Percentiles rank a stretch among this genome's conserved stretches.
These are phyloP conservation scores for Mimumesa dahlbomi DNA, from an alignment of 2,888 invertebrate species.

Conservation along the genomic window DNA sequence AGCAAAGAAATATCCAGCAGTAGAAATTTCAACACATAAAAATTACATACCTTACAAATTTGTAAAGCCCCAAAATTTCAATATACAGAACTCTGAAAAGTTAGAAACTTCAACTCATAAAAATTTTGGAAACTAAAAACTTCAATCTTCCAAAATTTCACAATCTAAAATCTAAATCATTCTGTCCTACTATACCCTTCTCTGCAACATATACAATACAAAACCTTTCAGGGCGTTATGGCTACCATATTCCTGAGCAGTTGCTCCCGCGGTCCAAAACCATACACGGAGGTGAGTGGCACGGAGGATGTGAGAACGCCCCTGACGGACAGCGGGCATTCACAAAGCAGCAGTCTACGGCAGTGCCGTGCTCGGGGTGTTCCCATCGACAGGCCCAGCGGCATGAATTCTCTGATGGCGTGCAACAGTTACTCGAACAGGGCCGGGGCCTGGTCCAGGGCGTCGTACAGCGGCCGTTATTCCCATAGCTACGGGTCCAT, in stretches of 20 bases:
- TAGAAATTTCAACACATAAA: too few relatives aligned
- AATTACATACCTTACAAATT: too few relatives aligned
- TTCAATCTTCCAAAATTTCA: too few relatives aligned
- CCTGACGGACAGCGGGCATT: conserved; percentile 71
- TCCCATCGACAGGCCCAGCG: conserved; percentile 86
- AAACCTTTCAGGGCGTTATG: conserved; percentile 74
- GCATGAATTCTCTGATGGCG: conserved; percentile 88
- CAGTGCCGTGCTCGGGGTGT: conserved; percentile 79
- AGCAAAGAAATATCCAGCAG: too few relatives aligned
- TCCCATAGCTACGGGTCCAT: conserved; percentile 83
- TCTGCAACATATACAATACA: not conserved
- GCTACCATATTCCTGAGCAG: conserved; percentile 77
- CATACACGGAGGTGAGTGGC: conserved; percentile 77
- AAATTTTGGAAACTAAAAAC: too few relatives aligned
- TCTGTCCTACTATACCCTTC: too few relatives aligned
- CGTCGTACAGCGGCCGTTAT: conserved; percentile 81
- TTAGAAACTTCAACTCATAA: too few relatives aligned
- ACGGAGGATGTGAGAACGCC: conserved; percentile 72
- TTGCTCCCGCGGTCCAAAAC: conserved; percentile 73
- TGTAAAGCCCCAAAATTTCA: too few relatives aligned
- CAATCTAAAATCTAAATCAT: too few relatives aligned
- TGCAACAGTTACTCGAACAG: conserved; percentile 89
- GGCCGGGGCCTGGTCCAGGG: conserved; percentile 82
- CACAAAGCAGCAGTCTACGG: conserved; percentile 61
- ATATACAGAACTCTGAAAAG: too few relatives aligned